Base-by-base conservation (phyloP, 2,797 vertebrate species). In the Cyprinella venusta region DNA sequence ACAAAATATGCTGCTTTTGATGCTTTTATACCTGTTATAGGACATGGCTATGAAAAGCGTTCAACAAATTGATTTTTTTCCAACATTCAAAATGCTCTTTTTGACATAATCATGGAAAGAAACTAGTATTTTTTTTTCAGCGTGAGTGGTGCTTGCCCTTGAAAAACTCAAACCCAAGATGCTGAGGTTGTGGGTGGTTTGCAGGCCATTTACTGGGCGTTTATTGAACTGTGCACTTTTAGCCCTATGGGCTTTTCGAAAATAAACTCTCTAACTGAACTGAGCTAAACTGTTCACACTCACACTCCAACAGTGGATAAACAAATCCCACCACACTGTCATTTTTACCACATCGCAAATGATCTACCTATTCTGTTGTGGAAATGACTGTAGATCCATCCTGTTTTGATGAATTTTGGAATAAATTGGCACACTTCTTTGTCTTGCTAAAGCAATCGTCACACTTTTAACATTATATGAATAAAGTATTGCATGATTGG, bases 1-100 rank as follows among this genome's bases (percentile, higher is more conserved):
- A 30, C n/a, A 76, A 81, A 63, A 12, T 21, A 45, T 45, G 42
- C 30, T 24, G 13, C 50, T 80, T 30, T 80, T 71, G 40, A 42
- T 61, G 40, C 24, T n/a, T 70, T 71, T 36, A 70, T 45, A 50
- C 50, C 36, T 80, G 38, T 70, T 70, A 33, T 48, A 59, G 26
- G 40, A 80, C 16, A 59, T 42, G 67, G 33, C 67, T 59, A 15
- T 42, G 16, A 26, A 70, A 69, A 69, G 16, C 9, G 12, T 26
- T 13, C 26, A 70, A 33, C 10, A 59, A 33, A 59, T 33, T 3
- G 2, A 45, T 1, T n/a, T 38, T 30, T 61, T 19, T 40, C 36
- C 38, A 63, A 21, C 54, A 80, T 26, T 33, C 4, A 71, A 61
- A 72, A 81, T 26, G 78, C 48, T 68, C 19, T 38, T 69, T 79